Evolutionary conservation across 2,888 invertebrate genomes (phyloP).

Genomic region (Torymus texanus): DNA sequence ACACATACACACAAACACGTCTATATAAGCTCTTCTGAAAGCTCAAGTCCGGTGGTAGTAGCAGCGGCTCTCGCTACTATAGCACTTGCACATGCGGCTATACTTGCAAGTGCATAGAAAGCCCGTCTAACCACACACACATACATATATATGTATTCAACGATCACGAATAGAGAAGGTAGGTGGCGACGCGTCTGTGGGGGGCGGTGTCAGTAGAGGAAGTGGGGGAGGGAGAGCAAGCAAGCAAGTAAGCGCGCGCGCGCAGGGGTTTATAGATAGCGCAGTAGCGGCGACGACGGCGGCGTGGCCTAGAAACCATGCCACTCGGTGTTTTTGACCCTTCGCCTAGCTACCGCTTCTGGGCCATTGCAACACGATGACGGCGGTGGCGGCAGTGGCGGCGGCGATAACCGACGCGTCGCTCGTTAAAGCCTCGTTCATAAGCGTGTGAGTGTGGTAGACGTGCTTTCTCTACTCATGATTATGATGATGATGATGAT

Average conservation of each 20-base stretch:
- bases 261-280: slow-evolving; percentile 75
- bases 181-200: no score
- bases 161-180: not conserved
- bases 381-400: slow-evolving; percentile 38
- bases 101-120: no score
- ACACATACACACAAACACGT: no score
- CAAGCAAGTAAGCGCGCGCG: not conserved
- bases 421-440: slow-evolving; percentile 33
- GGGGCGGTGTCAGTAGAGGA: no score
- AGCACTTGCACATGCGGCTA: no score
- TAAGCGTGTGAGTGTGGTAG: not conserved
- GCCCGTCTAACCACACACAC: not conserved
- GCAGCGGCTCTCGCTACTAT: no score
- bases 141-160: not conserved
- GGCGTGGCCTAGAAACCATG: slow-evolving; percentile 75
- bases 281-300: slow-evolving; percentile 54
- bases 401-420: not conserved
- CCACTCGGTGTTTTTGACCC: slow-evolving; percentile 75
- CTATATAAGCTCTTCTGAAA: no score
- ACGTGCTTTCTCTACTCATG: not conserved
- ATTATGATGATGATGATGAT: no score
- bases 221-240: not conserved
- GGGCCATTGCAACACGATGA: slow-evolving; percentile 73
- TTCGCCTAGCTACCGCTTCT: slow-evolving; percentile 75
- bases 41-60: no score